Conservation (phyloP, 1,140 invertebrate genomes). For the Scaptomyza pallida region DNA sequence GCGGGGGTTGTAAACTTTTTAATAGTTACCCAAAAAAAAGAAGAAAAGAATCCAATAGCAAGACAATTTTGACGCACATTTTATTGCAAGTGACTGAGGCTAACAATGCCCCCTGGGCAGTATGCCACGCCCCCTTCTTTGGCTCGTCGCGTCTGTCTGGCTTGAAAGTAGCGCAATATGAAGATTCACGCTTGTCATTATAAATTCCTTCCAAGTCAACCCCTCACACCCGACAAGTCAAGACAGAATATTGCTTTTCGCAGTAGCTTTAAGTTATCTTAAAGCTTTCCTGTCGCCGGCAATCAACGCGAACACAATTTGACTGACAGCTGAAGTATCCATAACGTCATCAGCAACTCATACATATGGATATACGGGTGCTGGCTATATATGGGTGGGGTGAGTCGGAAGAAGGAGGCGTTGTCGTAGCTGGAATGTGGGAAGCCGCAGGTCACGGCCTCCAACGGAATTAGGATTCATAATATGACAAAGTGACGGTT, state of each 20-base stretch:
- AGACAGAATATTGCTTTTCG: constrained; percentile 31
- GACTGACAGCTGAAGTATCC: constrained; percentile 78
- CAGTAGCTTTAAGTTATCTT: constrained; percentile 24
- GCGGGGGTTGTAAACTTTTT: constrained; percentile 65
- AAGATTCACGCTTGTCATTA: constrained; percentile 79
- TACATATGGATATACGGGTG: background rate
- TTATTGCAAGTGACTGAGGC: constrained; percentile 66
- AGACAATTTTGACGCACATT: constrained; percentile 70
- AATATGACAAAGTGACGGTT: constrained; percentile 67
- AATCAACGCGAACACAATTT: constrained; percentile 59
- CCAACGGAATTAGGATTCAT: constrained; percentile 73
- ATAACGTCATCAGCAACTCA: constrained; percentile 70
- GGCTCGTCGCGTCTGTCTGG: constrained; percentile 1
- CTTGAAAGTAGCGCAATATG: constrained; percentile 61
- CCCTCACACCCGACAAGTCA: background rate
- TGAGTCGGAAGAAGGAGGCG: background rate
- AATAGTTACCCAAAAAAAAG: constrained; percentile 51
- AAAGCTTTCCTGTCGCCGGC: constrained; percentile 33
- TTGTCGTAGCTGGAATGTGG: background rate
- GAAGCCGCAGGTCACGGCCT: constrained; percentile 58
- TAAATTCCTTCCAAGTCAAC: constrained; percentile 50
- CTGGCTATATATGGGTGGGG: too few species aligned
- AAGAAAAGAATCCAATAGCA: background rate
- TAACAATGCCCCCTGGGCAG: constrained; percentile 69
- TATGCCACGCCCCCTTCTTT: constrained; percentile 35